phyloP scores from a whole-genome alignment of 2,797 vertebrate species.

The Epinephelus coioides region DNA sequence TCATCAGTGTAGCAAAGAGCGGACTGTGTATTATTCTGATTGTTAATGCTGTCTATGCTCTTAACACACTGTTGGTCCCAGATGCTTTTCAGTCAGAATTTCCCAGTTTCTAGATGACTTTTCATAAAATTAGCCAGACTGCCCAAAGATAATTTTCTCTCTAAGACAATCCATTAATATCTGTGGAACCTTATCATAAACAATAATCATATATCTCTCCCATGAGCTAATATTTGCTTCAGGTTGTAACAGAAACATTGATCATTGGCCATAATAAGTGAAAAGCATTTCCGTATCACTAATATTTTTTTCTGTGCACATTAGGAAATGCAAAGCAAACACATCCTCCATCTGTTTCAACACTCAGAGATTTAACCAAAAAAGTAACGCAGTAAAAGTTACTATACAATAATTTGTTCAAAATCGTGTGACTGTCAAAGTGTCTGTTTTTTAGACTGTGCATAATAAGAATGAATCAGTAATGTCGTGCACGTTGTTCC shows the following conservation, averaged over 20 bases:
- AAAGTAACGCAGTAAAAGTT: not conserved
- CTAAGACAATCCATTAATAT: conserved; percentile 25
- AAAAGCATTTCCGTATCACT: not conserved
- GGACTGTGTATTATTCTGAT: not conserved
- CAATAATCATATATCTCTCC: not conserved
- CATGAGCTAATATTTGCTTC: not conserved
- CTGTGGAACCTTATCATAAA: not conserved
- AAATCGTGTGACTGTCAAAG: conserved; percentile 47
- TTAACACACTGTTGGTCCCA: conserved; percentile 4
- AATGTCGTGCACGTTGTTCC: conserved; percentile 33
- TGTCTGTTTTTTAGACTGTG: conserved; percentile 34
- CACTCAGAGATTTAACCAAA: conserved; percentile 26
- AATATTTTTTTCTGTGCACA: not conserved
- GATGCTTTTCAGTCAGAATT: not conserved
- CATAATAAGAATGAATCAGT: conserved; percentile 25
- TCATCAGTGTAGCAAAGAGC: not conserved
- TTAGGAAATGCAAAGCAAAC: conserved; percentile 3
- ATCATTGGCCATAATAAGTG: conserved; percentile 3
- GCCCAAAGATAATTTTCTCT: conserved; percentile 11
- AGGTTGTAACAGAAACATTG: not conserved
- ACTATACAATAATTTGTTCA: conserved; percentile 37
- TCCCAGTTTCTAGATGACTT: not conserved
- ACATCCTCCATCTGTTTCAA: not conserved
- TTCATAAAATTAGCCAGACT: not conserved
- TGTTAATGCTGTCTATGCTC: not conserved